phyloP scores from a whole-genome alignment of 2,888 invertebrate species.

The Oscheius onirici region DNA sequence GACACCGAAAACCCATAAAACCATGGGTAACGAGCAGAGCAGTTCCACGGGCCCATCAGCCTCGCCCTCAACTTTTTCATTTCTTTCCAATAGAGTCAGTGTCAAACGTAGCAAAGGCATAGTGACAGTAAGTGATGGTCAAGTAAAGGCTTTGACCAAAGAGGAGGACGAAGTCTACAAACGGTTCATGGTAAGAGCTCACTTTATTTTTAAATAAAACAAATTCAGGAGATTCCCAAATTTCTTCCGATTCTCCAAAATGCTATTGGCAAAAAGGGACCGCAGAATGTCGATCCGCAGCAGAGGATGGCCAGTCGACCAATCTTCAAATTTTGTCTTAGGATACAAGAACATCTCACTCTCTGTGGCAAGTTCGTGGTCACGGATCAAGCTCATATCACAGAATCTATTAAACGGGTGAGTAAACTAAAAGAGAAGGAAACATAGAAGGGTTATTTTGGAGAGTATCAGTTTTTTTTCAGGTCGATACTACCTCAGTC shows the following conservation, averaged over 20 bases:
- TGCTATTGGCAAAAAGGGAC: slow-evolving; percentile 43
- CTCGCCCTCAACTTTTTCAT: slow-evolving; percentile 57
- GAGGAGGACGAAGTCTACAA: slow-evolving; percentile 54
- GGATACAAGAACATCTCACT: slow-evolving; percentile 63
- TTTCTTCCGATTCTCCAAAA: slow-evolving; percentile 56
- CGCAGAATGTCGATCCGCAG: background rate
- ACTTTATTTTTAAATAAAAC: background rate
- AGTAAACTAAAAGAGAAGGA: no score
- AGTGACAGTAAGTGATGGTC: slow-evolving; percentile 49
- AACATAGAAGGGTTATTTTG: no score
- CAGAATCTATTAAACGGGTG: slow-evolving; percentile 8
- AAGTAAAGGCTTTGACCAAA: slow-evolving; percentile 37
- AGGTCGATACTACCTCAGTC: slow-evolving; percentile 13
- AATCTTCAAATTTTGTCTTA: slow-evolving; percentile 50
- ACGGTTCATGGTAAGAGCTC: slow-evolving; percentile 35
- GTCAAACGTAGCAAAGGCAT: slow-evolving; percentile 50
- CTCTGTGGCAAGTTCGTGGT: slow-evolving; percentile 50
- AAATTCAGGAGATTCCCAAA: slow-evolving; percentile 51
- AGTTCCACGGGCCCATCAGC: slow-evolving; percentile 28
- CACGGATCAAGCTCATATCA: slow-evolving; percentile 52
- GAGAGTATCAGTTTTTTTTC: background rate
- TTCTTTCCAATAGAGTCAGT: slow-evolving; percentile 55
- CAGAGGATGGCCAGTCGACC: slow-evolving; percentile 43
- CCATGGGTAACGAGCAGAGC: slow-evolving; percentile 62
- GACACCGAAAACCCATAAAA: background rate